Evolutionary conservation across 2,113 vertebrate species (phyloP), one percentile per base, ranked within the genome.

Genomic region (Gallinago paraguaiae): DNA sequence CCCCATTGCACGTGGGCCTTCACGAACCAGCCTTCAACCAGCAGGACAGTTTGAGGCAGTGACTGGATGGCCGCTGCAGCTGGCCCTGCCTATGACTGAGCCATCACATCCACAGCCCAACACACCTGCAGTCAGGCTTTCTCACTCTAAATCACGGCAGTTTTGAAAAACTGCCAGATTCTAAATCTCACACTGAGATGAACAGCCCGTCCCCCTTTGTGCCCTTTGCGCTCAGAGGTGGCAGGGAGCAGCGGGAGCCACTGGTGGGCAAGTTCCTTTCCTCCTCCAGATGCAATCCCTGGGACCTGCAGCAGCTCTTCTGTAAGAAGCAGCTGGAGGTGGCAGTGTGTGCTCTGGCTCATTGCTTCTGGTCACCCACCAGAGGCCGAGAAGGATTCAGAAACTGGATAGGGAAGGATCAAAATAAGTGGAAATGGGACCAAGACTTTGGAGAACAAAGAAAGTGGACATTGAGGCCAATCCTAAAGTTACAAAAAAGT

Each of bases 161-260:
- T 35, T 69, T 27, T 30, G 35, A 39, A 86, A 85, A 87, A 18
- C 30, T 13, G 10, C 4, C 23, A 17, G 63, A 54, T 30, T 51
- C 23, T 31, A n/a, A 50, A 83, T n/a, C 41, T 31, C 30, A 13
- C 5, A 7, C 1, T 7, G 19, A 69, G 28, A 11, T 15, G 57
- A 69, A 28, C 22, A 67, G 28, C 5, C 3, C 0, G 0, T 16
- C 7, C 9, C 1, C 0, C 51, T 45, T 24, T n/a, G n/a, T 1
- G 0, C 1, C 0, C 56, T 46, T 24, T 41, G 39, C 1, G 0
- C 7, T 69, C 59, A 50, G 51, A 56, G n/a, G 33, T 20, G 53
- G 7, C 1, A 2, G 1, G 8, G 75, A 69, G 59, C 30, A 68
- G 22, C 6, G 56, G 24, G 30, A 81, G 48, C 57, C 74, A 33